A percentile compares a stretch with the other conserved stretches of the same genome.
Conservation (phyloP, 30 jellyfish, hydroid and myxozoan species). For the Sanderia malayensis region DNA sequence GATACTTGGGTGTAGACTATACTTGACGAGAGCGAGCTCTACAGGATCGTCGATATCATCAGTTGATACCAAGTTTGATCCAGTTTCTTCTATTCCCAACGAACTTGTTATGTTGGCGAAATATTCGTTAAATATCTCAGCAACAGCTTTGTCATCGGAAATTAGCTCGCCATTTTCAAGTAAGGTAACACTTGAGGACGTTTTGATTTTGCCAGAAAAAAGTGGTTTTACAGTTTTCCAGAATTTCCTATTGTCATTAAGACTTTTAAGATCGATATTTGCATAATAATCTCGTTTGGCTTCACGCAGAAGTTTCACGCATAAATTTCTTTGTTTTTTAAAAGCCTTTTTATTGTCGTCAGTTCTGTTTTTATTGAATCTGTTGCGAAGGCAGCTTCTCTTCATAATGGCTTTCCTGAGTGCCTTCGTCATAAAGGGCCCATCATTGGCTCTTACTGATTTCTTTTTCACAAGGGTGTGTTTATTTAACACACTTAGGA, state of each 20-base stretch:
- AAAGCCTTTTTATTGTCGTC: slow-evolving; percentile 10
- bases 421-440: slow-evolving; percentile 11
- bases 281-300: neutral
- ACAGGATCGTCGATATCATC: slow-evolving; percentile 14
- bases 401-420: slow-evolving; percentile 6
- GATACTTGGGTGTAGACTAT: slow-evolving; percentile 8
- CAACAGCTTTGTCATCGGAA: slow-evolving; percentile 23
- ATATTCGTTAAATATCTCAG: slow-evolving; percentile 13
- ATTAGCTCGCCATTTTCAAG: slow-evolving; percentile 9
- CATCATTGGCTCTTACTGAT: neutral
- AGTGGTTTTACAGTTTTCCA: slow-evolving; percentile 15
- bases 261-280: slow-evolving; percentile 7
- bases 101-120: neutral
- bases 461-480: slow-evolving; percentile 4
- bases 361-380: neutral
- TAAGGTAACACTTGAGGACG: slow-evolving; percentile 23
- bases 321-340: slow-evolving; percentile 4
- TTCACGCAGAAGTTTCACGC: slow-evolving; percentile 23
- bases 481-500: no score
- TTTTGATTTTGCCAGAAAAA: slow-evolving; percentile 13
- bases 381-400: neutral
- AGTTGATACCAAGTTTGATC: slow-evolving; percentile 6
- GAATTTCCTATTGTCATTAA: neutral
- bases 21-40: neutral
- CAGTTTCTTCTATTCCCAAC: neutral